Conservation (phyloP, 2,888 invertebrate species). For the Lacanobia oleracea region DNA sequence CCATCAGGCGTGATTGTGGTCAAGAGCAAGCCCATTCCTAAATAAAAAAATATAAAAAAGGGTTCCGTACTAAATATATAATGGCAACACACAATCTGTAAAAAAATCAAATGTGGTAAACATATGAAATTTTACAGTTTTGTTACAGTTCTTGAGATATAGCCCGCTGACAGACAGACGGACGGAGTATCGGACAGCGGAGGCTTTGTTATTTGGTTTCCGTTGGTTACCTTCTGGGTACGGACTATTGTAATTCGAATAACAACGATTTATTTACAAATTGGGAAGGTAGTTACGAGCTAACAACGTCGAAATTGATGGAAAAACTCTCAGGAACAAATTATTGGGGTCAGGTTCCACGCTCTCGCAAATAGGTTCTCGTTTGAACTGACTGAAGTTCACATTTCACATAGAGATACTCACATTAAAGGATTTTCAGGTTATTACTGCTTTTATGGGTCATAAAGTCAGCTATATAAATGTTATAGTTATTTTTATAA, state of each 20-base stretch:
- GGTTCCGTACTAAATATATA: too few species aligned
- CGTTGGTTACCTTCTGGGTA: too few species aligned
- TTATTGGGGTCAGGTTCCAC: constrained; percentile 6
- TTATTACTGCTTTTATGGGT: constrained; percentile 29
- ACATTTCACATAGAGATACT: constrained; percentile 8
- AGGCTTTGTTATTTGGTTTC: too few species aligned
- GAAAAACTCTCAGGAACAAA: neutral
- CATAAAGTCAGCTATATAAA: constrained; percentile 38
- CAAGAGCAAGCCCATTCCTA: too few species aligned
- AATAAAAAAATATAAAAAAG: too few species aligned
- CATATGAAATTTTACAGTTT: too few species aligned
- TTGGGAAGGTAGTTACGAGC: neutral
- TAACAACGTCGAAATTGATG: constrained; percentile 25
- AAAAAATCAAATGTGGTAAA: too few species aligned
- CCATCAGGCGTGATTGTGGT: too few species aligned
- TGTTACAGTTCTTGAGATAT: too few species aligned
- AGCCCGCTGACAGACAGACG: too few species aligned
- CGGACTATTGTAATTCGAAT: constrained; percentile 5
- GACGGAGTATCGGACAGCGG: too few species aligned
- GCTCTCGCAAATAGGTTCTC: neutral
- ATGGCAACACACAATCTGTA: too few species aligned
- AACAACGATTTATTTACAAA: neutral
- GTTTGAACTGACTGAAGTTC: constrained; percentile 1
- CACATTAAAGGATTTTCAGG: constrained; percentile 13
- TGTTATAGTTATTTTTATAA: constrained; percentile 15